phyloP scores from a whole-genome alignment of 35 echinoderm and acorn worm genomes.

The Eucidaris tribuloides region DNA sequence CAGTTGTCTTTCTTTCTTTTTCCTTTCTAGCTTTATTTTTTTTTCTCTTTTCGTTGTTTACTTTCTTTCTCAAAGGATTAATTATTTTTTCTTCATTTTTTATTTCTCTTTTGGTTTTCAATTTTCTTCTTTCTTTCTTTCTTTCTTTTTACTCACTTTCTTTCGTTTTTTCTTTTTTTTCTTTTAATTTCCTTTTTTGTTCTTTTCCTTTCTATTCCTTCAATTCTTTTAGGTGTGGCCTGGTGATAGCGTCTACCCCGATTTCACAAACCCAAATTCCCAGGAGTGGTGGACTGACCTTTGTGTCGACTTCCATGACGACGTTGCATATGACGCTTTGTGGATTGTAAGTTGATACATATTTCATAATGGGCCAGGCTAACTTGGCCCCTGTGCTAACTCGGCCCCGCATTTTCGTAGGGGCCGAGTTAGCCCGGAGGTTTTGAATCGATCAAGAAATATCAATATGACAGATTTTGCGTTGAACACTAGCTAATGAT shows the following conservation, averaged over 20 bases:
- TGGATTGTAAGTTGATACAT: slow-evolving; percentile 65
- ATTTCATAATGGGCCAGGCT: background rate
- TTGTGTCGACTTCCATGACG: slow-evolving; percentile 47
- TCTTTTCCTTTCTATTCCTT: background rate
- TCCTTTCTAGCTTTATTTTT: background rate
- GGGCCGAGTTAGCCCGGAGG: background rate
- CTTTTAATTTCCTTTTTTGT: background rate
- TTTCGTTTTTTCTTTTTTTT: background rate
- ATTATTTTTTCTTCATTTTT: background rate
- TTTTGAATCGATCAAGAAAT: background rate
- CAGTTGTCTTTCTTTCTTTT: background rate
- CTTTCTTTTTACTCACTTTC: background rate
- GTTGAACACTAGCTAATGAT: background rate
- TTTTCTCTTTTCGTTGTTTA: background rate
- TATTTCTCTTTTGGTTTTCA: background rate
- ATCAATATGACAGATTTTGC: background rate
- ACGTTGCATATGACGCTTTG: slow-evolving; percentile 56
- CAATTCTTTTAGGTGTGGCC: slow-evolving; percentile 64
- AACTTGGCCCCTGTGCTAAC: background rate
- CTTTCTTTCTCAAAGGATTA: background rate
- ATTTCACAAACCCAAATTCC: slow-evolving; percentile 22
- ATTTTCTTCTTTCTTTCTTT: background rate
- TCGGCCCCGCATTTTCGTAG: background rate
- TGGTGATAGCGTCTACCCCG: slow-evolving; percentile 56
- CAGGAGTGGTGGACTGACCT: slow-evolving; percentile 51